Conservation (phyloP, 2,888 invertebrate genomes). For the Orthosia cruda region DNA sequence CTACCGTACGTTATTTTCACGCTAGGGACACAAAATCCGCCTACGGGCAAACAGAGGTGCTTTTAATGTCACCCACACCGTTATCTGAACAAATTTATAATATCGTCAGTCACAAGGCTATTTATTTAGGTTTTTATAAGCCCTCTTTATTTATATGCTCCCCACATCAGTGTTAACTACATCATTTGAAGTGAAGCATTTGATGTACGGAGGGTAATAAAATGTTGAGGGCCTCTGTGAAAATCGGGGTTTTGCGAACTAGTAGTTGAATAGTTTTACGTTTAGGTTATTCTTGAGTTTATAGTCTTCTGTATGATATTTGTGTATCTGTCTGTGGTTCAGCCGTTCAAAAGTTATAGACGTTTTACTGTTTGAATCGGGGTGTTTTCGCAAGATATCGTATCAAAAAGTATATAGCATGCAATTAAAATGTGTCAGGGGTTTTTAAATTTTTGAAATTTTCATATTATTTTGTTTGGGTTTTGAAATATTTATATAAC, state of each 20-base stretch:
- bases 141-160: slow-evolving; percentile 53
- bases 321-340: too few species aligned
- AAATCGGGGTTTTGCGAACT: slow-evolving; percentile 30
- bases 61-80: slow-evolving; percentile 66
- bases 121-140: slow-evolving; percentile 68
- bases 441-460: too few species aligned
- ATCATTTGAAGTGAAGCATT: slow-evolving; percentile 52
- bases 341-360: too few species aligned
- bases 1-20: slow-evolving; percentile 47
- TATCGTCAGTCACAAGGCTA: slow-evolving; percentile 60
- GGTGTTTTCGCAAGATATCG: too few species aligned
- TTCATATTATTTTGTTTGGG: too few species aligned
- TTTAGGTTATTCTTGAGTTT: slow-evolving; percentile 29
- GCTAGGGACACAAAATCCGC: slow-evolving; percentile 53
- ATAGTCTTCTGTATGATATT: neutral
- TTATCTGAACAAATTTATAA: slow-evolving; percentile 70
- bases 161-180: slow-evolving; percentile 56
- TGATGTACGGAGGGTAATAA: slow-evolving; percentile 58
- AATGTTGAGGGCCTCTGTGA: slow-evolving; percentile 44
- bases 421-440: too few species aligned
- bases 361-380: too few species aligned
- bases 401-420: too few species aligned
- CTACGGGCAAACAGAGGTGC: slow-evolving; percentile 61
- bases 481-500: too few species aligned
- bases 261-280: slow-evolving; percentile 22